phyloP scores from a whole-genome alignment of 2,113 vertebrate species.

The Saccopteryx bilineata region DNA sequence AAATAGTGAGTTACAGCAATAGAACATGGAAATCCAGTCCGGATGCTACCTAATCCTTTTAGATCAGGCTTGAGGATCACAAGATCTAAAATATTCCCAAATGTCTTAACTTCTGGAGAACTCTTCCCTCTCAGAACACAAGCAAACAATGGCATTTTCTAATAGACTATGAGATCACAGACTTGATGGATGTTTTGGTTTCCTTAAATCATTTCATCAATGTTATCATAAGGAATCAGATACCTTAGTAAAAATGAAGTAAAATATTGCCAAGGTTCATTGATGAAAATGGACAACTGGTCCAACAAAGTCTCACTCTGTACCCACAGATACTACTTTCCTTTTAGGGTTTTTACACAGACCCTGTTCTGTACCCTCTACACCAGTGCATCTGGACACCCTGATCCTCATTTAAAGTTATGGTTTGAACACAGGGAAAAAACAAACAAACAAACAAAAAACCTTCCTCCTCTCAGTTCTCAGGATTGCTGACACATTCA shows the following conservation, averaged over 20 bases:
- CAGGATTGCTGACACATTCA: neutral
- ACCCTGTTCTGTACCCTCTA: neutral
- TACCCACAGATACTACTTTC: neutral
- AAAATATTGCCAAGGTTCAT: neutral
- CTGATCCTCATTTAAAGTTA: neutral
- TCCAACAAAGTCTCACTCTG: neutral
- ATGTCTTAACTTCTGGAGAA: constrained; percentile 58
- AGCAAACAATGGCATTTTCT: constrained; percentile 6
- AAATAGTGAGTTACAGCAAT: neutral
- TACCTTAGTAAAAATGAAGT: constrained; percentile 5
- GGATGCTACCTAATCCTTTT: constrained; percentile 23
- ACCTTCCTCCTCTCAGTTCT: neutral
- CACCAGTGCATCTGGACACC: neutral
- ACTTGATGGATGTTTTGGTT: neutral
- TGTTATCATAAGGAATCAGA: constrained; percentile 5
- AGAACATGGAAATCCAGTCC: neutral
- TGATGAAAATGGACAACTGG: neutral
- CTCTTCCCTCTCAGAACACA: neutral
- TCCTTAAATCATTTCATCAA: neutral
- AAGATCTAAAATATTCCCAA: constrained; percentile 5
- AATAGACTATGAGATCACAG: constrained; percentile 17
- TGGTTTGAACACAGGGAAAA: neutral
- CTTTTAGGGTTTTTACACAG: neutral
- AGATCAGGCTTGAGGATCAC: neutral
- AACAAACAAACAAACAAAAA: too few species aligned